These are phyloP conservation scores for Periparus ater DNA, from an alignment of 2,797 vertebrate genomes.

Conservation along the genomic window DNA sequence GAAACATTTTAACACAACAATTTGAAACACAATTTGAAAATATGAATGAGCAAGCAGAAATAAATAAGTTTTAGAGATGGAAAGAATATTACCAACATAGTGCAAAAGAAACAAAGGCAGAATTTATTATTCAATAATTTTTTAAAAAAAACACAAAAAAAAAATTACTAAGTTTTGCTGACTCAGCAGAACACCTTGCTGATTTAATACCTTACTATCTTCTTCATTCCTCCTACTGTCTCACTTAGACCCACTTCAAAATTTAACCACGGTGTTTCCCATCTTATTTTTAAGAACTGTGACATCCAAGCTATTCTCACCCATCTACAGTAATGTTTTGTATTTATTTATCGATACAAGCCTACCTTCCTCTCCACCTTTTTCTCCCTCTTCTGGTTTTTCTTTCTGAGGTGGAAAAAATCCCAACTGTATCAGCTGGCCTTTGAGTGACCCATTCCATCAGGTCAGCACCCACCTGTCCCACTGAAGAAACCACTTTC, in stretches of 20 bases:
- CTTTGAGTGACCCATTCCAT: not conserved
- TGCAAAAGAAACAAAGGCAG: not conserved
- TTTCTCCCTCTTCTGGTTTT: not conserved
- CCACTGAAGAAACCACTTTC: not conserved
- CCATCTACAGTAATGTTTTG: not conserved
- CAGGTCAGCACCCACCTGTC: not conserved
- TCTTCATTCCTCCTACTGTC: not conserved
- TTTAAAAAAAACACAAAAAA: not conserved
- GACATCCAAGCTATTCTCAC: not conserved
- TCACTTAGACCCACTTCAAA: not conserved
- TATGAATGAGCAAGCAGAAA: not conserved
- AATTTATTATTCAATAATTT: not conserved
- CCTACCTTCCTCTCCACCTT: not conserved
- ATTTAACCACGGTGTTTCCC: not conserved
- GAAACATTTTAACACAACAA: not conserved
- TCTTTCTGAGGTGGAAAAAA: rapidly evolving
- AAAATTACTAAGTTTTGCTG: not conserved
- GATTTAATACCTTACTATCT: not conserved
- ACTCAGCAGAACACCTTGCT: not conserved
- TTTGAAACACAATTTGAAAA: not conserved
- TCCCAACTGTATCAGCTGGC: rapidly evolving
- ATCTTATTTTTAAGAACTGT: not conserved
- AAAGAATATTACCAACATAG: not conserved
- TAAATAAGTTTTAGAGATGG: not conserved
- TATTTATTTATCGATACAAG: not conserved